Percentiles rank a stretch among this genome's conserved stretches.
phyloP scores from a whole-genome alignment of 2,888 invertebrate species.

The Biston betularia region DNA sequence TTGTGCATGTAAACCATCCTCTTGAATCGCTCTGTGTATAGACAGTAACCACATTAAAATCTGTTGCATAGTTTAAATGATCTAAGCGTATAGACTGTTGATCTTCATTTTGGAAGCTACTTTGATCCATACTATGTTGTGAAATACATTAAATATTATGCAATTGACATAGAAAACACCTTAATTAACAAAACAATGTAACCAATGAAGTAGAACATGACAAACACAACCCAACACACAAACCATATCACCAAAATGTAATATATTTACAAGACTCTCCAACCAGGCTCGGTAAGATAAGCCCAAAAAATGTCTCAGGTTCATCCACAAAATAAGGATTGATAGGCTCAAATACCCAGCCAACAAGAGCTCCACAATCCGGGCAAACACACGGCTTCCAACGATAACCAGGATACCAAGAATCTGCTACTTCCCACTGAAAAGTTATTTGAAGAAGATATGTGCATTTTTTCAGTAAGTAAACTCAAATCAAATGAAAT shows the following conservation, averaged over 20 bases:
- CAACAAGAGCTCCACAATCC: slow-evolving; percentile 84
- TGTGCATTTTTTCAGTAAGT: not conserved
- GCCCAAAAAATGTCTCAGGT: slow-evolving; percentile 59
- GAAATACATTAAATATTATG: not conserved
- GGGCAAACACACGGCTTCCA: slow-evolving; percentile 87
- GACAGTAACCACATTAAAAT: too few species aligned
- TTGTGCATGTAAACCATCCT: too few species aligned
- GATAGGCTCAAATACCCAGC: slow-evolving; percentile 84
- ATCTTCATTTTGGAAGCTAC: too few species aligned
- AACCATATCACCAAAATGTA: slow-evolving; percentile 40
- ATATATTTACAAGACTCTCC: slow-evolving; percentile 71
- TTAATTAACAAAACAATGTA: not conserved
- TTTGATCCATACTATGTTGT: not conserved
- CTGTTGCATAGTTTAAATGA: too few species aligned
- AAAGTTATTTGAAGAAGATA: slow-evolving; percentile 44
- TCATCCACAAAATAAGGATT: slow-evolving; percentile 45
- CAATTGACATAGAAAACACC: too few species aligned
- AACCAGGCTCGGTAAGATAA: slow-evolving; percentile 63
- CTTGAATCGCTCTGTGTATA: too few species aligned
- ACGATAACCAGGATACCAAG: slow-evolving; percentile 87
- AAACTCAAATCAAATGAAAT: not conserved
- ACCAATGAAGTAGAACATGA: slow-evolving; percentile 23
- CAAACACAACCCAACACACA: slow-evolving; percentile 44
- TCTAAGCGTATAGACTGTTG: too few species aligned
- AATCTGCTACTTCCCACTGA: slow-evolving; percentile 82